Evolutionary conservation across 2,113 vertebrate genomes (phyloP).

Genomic region (Syngnathus floridae): DNA sequence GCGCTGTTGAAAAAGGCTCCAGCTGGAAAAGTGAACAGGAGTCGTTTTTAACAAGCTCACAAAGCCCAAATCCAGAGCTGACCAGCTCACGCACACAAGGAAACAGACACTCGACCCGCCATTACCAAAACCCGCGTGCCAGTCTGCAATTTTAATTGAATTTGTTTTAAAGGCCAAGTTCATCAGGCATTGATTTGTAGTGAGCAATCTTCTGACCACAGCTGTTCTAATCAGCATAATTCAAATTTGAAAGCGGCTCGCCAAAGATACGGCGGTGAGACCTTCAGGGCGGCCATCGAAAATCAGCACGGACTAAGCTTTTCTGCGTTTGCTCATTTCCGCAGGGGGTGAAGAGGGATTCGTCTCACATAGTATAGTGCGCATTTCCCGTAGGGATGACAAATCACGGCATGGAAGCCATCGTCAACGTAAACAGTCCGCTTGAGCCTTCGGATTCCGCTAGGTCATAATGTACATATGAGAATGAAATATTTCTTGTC

Average conservation of each 20-base stretch:
- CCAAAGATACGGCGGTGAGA: background rate
- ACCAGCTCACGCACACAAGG: background rate
- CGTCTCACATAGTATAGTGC: background rate
- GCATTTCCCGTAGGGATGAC: background rate
- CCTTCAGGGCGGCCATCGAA: constrained; percentile 3
- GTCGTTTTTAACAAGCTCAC: constrained; percentile 6
- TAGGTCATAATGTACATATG: background rate
- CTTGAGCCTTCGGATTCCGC: background rate
- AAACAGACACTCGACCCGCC: background rate
- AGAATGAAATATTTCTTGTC: background rate
- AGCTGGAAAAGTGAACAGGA: constrained; percentile 9
- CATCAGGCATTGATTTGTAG: constrained; percentile 6
- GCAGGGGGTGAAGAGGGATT: constrained; percentile 2
- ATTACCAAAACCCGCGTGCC: background rate
- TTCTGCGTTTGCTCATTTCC: constrained; percentile 1
- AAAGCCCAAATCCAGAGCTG: constrained; percentile 10
- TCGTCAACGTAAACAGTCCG: background rate
- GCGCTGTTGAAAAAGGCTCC: constrained; percentile 3
- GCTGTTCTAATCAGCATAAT: constrained; percentile 5
- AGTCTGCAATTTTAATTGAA: constrained; percentile 3
- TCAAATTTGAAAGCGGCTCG: constrained; percentile 4
- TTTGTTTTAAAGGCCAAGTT: background rate
- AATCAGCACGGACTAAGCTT: constrained; percentile 2
- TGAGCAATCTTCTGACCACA: constrained; percentile 1
- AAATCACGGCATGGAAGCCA: background rate